Evolutionary conservation across 2,888 invertebrate species (phyloP), one percentile per base, ranked within the genome.

Genomic region (Ephialtes manifestator): DNA sequence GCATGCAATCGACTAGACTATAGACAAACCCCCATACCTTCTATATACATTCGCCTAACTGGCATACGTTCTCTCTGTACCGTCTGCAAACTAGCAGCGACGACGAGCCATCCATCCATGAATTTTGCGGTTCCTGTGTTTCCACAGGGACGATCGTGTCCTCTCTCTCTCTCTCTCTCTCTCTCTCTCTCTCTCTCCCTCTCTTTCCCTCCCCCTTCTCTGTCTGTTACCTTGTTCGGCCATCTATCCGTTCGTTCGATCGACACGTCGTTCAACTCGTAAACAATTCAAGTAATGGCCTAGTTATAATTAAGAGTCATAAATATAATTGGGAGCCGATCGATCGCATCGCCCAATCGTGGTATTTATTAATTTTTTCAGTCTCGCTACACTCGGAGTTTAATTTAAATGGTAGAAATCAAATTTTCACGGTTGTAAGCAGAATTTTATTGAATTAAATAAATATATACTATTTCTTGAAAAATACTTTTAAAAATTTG

Each of bases 61-160:
- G 60, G 31, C 74, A 68, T 81, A 68, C 76, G 63, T 82, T 71
- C 71, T 31, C 65, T 46, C 68, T 70, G 77, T 78, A 43, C 39
- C 84, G 72, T 76, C 72, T 75, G 77, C 39, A 71, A 68, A 76
- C 81, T 43, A 76, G 74, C 84, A 81, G 70, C 72, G 68, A 35
- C 72, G 74, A 65, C 80, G 58, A 74, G 53, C 75, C 78, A 81
- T 84, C 68, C 75, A 68, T 76, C 83, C 83, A 58, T 83, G 83
- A 83, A 83, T 83, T 83, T 83, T 83, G 83, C 78, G 83, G 83
- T 83, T 74, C 77, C 83, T 78, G 72, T 74, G 72, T 78, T 58
- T 78, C 72, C 76, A 81, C 75, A 76, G 70, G 63, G 63, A 72
- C 72, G 39, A 71, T 43, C 68, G 60, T 60, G 39, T 82, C 46